Evolutionary conservation across 2,797 vertebrate species (phyloP).

Genomic region (Helostoma temminkii): DNA sequence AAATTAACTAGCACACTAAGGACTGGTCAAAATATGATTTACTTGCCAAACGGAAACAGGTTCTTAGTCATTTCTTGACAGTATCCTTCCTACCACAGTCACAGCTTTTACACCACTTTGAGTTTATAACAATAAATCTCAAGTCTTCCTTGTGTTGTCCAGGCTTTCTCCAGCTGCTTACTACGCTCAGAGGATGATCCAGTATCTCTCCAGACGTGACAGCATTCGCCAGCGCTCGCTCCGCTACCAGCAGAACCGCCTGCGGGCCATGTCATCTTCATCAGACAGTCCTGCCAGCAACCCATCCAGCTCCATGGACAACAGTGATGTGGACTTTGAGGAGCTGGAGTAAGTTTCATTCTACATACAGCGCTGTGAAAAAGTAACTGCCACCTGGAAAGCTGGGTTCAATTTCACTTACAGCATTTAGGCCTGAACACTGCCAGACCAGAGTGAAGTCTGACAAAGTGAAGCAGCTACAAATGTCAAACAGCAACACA

Average conservation of each 20-base stretch:
- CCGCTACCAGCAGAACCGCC: slow-evolving; percentile 95
- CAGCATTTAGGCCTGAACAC: too few relatives aligned
- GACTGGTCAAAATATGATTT: too few relatives aligned
- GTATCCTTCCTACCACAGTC: too few relatives aligned
- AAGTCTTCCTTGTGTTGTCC: slow-evolving; percentile 31
- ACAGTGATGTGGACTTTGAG: slow-evolving; percentile 96
- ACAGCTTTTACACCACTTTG: neutral
- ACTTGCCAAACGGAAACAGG: too few relatives aligned
- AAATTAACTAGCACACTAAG: too few relatives aligned
- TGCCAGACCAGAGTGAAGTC: too few relatives aligned
- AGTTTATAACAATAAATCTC: neutral
- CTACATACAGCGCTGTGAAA: neutral
- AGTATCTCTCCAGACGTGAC: slow-evolving; percentile 97
- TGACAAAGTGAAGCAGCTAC: too few relatives aligned
- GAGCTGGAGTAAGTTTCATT: slow-evolving; percentile 93
- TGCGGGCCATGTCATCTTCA: slow-evolving; percentile 89
- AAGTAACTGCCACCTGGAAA: too few relatives aligned
- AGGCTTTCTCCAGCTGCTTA: slow-evolving; percentile 98
- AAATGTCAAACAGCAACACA: too few relatives aligned
- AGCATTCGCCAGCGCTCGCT: slow-evolving; percentile 98
- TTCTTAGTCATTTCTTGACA: too few relatives aligned
- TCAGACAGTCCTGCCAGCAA: slow-evolving; percentile 90
- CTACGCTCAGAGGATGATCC: slow-evolving; percentile 99
- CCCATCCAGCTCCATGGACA: slow-evolving; percentile 89
- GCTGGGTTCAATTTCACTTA: too few relatives aligned